A percentile compares a stretch with the other conserved stretches of the same genome.
These are phyloP conservation scores for Dendrolimus kikuchii DNA, from an alignment of 1,140 invertebrate species.

Conservation along the genomic window DNA sequence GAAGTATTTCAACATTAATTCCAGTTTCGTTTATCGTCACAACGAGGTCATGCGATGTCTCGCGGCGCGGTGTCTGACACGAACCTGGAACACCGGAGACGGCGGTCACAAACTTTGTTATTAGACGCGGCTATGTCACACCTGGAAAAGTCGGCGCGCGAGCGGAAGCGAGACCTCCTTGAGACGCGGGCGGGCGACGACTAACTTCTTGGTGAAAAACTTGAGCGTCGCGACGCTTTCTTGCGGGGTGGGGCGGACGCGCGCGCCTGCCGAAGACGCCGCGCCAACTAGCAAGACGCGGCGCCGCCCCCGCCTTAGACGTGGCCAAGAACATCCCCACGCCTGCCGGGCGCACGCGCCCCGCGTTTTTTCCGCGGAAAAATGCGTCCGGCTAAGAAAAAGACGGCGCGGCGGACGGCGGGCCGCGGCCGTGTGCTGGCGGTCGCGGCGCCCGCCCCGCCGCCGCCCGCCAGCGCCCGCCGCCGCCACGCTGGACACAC, in stretches of 20 bases:
- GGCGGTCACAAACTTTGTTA: conserved; percentile 9
- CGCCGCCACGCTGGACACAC: conserved; percentile 20
- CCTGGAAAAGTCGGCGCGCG: conserved; percentile 28
- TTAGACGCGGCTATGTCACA: conserved; percentile 18
- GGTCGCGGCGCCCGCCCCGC: conserved; percentile 25
- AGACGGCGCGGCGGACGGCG: conserved; percentile 41
- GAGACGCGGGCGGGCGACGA: conserved; percentile 68
- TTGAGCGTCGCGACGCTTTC: conserved; percentile 65
- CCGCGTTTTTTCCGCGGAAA: conserved; percentile 68
- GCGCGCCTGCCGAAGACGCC: conserved; percentile 66
- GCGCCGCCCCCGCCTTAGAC: conserved; percentile 68
- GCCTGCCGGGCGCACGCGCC: conserved; percentile 60
- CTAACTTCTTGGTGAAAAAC: conserved; percentile 71
- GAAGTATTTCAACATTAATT: conserved; percentile 72
- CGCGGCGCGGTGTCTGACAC: conserved; percentile 21
- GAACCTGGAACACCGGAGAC: conserved; percentile 39
- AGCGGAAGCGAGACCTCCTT: conserved; percentile 63
- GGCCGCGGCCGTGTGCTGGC: conserved; percentile 26
- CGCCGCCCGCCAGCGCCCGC: conserved; percentile 22
- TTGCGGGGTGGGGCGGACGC: conserved; percentile 67
- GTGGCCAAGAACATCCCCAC: conserved; percentile 66
- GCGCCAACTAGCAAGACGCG: conserved; percentile 68
- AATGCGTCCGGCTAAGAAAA: conserved; percentile 67
- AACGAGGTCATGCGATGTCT: conserved; percentile 49
- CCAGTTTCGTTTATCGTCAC: conserved; percentile 60